Evolutionary conservation across 2,888 invertebrate species (phyloP), one percentile per base, ranked within the genome.

Genomic region (Eutolmus rufibarbis): DNA sequence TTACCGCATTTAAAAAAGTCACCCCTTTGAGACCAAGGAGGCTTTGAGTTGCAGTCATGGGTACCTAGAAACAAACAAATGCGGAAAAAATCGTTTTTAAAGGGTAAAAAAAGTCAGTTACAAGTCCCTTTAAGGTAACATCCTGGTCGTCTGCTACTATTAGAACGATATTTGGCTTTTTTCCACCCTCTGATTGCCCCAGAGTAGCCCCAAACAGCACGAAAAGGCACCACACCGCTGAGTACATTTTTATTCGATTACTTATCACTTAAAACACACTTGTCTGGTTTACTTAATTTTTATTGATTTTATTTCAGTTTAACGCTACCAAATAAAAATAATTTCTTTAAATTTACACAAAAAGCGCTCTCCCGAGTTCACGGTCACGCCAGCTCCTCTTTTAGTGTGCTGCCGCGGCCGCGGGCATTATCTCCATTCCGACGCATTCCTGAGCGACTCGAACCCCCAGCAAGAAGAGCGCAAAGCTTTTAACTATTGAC

Each of bases 101-200:
- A 14, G 40, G 34, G 46, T 3, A 16, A 46, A 46, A 14, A 84
- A 19, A n/a, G n/a, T 79, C 77, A 93, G 94, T 94, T 94, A 96
- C 96, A 95, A 97, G 94, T 84, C 97, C 96, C 91, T 96, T 95
- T 81, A 98, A 92, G n/a, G 94, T 93, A 3, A 95, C 93, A 93
- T 98, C 98, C 92, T 97, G 97, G 93, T 98, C 98, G 91, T 98
- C 98, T 0, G 96, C 97, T 85, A 98, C 90, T 89, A 98, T 93
- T 57, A 97, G 91, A 77, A 98, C 93, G 91, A 98, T 95, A 93
- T 97, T 98, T 40, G 96, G 95, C 51, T 88, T 88, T 5, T 84
- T 23, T 9, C 12, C 56, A 56, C 0, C 34, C 12, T 8, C 4
- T 8, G 2, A 56, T 31, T 56, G 56, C 16, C 19, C 43, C 23